Evolutionary conservation across 2,797 vertebrate species (phyloP).

Genomic region (Semotilus atromaculatus): DNA sequence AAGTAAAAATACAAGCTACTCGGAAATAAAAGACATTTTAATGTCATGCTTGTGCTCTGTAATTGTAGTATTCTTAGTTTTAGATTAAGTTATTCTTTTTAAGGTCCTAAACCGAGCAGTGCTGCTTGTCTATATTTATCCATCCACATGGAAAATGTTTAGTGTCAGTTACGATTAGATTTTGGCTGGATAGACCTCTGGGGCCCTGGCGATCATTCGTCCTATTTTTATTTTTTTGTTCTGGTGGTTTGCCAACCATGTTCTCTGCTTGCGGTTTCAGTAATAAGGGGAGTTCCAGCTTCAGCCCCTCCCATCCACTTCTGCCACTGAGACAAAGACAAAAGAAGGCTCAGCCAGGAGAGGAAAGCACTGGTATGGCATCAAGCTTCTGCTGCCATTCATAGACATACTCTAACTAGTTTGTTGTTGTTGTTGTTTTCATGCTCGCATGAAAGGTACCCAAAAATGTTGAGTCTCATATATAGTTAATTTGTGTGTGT

Average conservation of each 20-base stretch:
- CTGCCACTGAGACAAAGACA: slow-evolving; percentile 95
- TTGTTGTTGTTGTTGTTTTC: background rate
- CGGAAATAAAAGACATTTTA: background rate
- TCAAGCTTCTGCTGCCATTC: background rate
- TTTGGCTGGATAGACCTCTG: slow-evolving; percentile 14
- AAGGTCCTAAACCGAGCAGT: background rate
- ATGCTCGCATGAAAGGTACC: background rate
- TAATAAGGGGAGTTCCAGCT: slow-evolving; percentile 87
- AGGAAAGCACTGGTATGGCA: slow-evolving; percentile 84
- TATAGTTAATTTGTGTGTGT: background rate
- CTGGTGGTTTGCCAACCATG: slow-evolving; percentile 19
- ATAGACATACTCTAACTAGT: background rate
- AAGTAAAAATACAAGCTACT: background rate
- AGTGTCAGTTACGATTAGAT: slow-evolving; percentile 39
- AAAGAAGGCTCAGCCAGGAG: slow-evolving; percentile 86
- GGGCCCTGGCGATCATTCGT: slow-evolving; percentile 21
- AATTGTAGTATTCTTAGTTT: background rate
- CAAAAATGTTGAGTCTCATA: background rate
- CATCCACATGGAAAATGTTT: slow-evolving; percentile 42
- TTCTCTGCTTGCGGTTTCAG: slow-evolving; percentile 67
- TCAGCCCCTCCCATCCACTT: slow-evolving; percentile 91
- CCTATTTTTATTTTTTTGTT: slow-evolving; percentile 36
- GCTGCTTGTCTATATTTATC: slow-evolving; percentile 44
- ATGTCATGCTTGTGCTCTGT: background rate
- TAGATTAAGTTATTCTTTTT: background rate